phyloP scores from a whole-genome alignment of 2,113 vertebrate genomes.

The Trogon melanurus region DNA sequence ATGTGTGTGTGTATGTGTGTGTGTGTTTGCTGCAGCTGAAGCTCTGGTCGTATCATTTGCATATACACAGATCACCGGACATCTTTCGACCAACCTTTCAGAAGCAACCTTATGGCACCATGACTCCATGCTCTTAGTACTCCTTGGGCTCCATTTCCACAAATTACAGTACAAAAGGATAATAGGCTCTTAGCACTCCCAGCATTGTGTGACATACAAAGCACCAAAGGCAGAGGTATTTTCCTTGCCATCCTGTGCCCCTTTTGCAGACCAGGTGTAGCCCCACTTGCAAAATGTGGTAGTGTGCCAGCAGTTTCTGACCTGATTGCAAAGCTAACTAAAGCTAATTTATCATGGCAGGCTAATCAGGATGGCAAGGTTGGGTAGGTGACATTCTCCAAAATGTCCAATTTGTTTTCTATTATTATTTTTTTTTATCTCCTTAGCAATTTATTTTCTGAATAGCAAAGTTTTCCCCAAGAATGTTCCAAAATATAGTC shows the following conservation, averaged over 20 bases:
- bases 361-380: slow-evolving; percentile 89
- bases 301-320: slow-evolving; percentile 66
- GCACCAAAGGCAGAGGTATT: neutral
- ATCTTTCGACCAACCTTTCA: neutral
- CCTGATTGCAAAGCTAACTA: slow-evolving; percentile 85
- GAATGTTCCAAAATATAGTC: slow-evolving; percentile 80
- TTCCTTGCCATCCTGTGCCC: neutral
- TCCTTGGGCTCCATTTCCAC: slow-evolving; percentile 9
- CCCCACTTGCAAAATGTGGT: neutral
- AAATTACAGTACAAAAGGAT: neutral
- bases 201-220: neutral
- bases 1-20: neutral
- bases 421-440: slow-evolving; percentile 63
- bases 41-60: neutral
- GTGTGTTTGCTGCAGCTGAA: neutral
- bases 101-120: neutral
- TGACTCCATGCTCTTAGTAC: neutral
- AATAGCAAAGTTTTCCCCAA: slow-evolving; percentile 73
- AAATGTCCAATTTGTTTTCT: slow-evolving; percentile 75
- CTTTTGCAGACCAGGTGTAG: slow-evolving; percentile 7
- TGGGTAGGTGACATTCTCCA: slow-evolving; percentile 87
- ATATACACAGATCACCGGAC: neutral
- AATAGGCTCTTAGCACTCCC: neutral
- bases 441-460: slow-evolving; percentile 79
- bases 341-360: slow-evolving; percentile 90